Base-by-base conservation (phyloP, 2,113 vertebrate species). In the Mesitornis unicolor region DNA sequence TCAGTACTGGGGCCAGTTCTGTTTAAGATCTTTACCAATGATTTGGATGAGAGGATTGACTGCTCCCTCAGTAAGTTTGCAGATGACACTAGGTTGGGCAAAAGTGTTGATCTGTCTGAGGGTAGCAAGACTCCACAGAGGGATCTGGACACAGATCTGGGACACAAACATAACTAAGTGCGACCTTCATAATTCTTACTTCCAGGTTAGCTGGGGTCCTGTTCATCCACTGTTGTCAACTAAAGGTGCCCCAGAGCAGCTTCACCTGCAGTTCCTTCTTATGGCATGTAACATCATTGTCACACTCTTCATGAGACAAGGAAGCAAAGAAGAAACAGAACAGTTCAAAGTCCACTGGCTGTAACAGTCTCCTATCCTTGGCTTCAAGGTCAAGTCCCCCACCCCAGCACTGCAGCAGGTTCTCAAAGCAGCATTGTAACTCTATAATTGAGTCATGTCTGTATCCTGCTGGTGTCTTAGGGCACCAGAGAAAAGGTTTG, bases 271-370 rank as follows among this genome's bases (percentile, higher is more conserved):
- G 3, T 21, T 86, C 20, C 11, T 88, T 91, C 43, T 73, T 45
- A 28, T 11, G 10, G 6, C 5, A 16, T 11, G 11, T 20, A 78
- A 3, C 15, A 48, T 25, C 15, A 29, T 33, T 54, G 11, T n/a
- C 38, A 54, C 6, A 11, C 4, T n/a, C 19, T 38, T 48, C 2
- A 0, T 4, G 3, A 48, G n/a, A 7, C 16, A 35, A 5, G 12
- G 22, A 89, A 54, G 7, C 5, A 63, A 43, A 91, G 25, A 38
- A 51, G 33, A 70, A 25, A 36, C 36, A 64, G 7, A 84, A 9
- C 14, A 16, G 6, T 53, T 50, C 15, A 14, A 50, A 42, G 38
- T 42, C 29, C 14, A 12, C 4, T 20, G 33, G 13, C 14, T n/a
- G 10, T 16, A 50, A 28, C 7, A 17, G 6, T 33, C 5, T 26